Conservation (phyloP, 2,888 invertebrate species). For the Plagodis pulveraria region DNA sequence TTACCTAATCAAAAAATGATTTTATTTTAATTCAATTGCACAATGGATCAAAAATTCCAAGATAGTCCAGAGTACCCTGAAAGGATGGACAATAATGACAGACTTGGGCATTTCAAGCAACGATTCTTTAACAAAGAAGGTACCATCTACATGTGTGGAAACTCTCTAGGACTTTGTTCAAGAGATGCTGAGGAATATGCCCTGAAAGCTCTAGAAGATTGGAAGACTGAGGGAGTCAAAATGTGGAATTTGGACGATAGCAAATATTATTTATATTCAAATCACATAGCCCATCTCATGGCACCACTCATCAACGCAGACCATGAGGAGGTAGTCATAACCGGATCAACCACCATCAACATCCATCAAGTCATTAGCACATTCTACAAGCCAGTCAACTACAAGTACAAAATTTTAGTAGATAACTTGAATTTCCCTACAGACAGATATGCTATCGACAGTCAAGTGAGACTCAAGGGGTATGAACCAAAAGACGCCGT, state of each 20-base stretch:
- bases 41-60: slow-evolving; percentile 54
- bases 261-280: slow-evolving; percentile 66
- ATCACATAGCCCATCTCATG: slow-evolving; percentile 58
- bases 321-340: slow-evolving; percentile 59
- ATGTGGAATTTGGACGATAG: slow-evolving; percentile 62
- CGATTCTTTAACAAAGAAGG: slow-evolving; percentile 64
- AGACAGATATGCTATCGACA: slow-evolving; percentile 71
- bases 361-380: slow-evolving; percentile 72
- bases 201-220: slow-evolving; percentile 51
- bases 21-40: slow-evolving; percentile 40
- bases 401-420: slow-evolving; percentile 67
- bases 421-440: slow-evolving; percentile 74
- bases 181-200: slow-evolving; percentile 63
- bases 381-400: slow-evolving; percentile 64
- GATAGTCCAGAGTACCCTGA: slow-evolving; percentile 56
- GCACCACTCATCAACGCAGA: slow-evolving; percentile 66
- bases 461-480: slow-evolving; percentile 68
- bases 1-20: too few species aligned
- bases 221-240: slow-evolving; percentile 68
- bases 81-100: slow-evolving; percentile 65
- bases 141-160: slow-evolving; percentile 70
- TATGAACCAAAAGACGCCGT: slow-evolving; percentile 65
- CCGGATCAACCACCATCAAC: slow-evolving; percentile 61
- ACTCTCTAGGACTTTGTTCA: slow-evolving; percentile 70
- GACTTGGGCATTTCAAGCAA: slow-evolving; percentile 57